phyloP scores from a whole-genome alignment of 2,888 invertebrate genomes.

The Harmothoe impar region DNA sequence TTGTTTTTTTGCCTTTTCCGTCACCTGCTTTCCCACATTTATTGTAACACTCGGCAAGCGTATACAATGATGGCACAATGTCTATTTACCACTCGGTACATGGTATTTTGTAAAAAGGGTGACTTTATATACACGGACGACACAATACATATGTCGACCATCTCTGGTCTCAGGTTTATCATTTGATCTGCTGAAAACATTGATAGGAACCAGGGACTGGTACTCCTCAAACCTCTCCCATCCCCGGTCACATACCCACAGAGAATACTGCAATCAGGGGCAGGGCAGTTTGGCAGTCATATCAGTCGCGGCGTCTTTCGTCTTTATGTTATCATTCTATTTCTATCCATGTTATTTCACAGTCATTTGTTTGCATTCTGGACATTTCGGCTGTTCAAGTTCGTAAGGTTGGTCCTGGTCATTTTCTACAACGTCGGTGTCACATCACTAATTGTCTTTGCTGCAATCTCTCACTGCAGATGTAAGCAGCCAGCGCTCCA shows the following conservation, averaged over 20 bases:
- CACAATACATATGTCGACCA: neutral
- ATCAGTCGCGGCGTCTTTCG: neutral
- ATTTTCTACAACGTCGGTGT: neutral
- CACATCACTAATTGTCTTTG: neutral
- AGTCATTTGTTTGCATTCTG: neutral
- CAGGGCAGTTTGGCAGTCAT: neutral
- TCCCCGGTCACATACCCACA: neutral
- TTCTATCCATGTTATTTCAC: neutral
- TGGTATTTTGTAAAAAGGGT: neutral
- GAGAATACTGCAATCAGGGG: neutral
- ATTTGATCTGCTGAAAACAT: slow-evolving; percentile 18
- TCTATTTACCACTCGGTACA: neutral
- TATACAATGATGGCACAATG: neutral
- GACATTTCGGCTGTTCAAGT: neutral
- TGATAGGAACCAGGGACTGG: slow-evolving; percentile 33
- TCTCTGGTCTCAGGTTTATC: neutral
- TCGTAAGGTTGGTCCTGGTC: neutral
- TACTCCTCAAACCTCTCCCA: slow-evolving; percentile 14
- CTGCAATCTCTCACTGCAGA: neutral
- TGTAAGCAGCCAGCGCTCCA: neutral
- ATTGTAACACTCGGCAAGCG: slow-evolving; percentile 5
- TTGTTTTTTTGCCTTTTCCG: slow-evolving; percentile 1
- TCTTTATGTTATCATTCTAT: neutral
- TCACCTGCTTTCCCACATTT: slow-evolving; percentile 56
- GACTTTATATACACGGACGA: neutral